Base-by-base conservation (phyloP, 2,113 vertebrate genomes). In the Epinephelus moara region DNA sequence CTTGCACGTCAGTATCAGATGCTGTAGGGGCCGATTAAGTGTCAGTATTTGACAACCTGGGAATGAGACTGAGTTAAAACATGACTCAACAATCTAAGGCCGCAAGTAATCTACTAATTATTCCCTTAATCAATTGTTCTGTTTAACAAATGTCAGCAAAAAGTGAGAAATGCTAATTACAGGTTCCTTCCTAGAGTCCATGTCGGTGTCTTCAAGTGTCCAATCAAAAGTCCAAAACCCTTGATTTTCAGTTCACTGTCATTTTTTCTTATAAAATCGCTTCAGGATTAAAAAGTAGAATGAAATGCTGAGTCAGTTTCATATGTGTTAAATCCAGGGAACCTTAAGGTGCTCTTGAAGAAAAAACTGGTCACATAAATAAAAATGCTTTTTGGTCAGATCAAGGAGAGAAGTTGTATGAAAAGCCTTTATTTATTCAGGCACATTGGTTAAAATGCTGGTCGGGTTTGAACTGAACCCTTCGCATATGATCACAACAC, bases 261-360 rank as follows among this genome's bases (percentile, higher is more conserved):
- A 27, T 52, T 23, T 60, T 40, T 64, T 17, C 0, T 53, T n/a
- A 1, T 18, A 57, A 21, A 23, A 21, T 17, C 0, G 23, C 6
- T 49, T 19, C 14, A 56, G 15, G 49, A 13, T 15, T 17, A 8
- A 50, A 62, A 71, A 21, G 5, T 55, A 12, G 25, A 37, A 42
- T 18, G 9, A 45, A 61, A 12, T 55, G 60, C 73, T 76, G 61
- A 62, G 49, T 77, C 73, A 77, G 30, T 68, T 50, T 42, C 5
- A 25, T 17, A 3, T 17, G 2, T 14, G 30, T 10, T 23, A 52
- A 45, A 23, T 42, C 7, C 11, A 42, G 18, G 30, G 19, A 59
- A 42, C 42, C 60, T 27, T 6, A 33, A 25, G 27, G 14, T 37
- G 33, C 37, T 56, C 4, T 47, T 64, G 10, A 45, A 47, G 23